A percentile compares a stretch with the other conserved stretches of the same genome.
phyloP scores from a whole-genome alignment of 2,797 vertebrate genomes.

The Cephalopachus bancanus region DNA sequence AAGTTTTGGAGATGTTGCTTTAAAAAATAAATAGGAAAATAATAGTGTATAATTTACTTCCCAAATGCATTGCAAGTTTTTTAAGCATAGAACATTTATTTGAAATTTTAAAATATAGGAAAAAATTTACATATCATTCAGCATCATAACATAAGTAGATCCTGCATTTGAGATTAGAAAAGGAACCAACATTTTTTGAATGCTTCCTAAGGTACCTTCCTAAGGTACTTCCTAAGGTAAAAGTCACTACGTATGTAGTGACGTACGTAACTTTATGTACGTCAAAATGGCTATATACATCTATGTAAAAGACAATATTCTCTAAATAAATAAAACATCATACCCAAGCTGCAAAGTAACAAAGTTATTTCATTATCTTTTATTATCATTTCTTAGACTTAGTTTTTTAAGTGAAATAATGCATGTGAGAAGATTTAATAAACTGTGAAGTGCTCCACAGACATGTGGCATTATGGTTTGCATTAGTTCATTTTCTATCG shows the following conservation, averaged over 20 bases:
- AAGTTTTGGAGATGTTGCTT: not conserved
- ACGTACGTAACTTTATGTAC: too few species aligned
- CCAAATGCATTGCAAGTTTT: not conserved
- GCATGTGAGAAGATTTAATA: conserved; percentile 38
- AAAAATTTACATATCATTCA: conserved; percentile 40
- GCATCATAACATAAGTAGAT: conserved; percentile 35
- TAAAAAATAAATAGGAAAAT: conserved; percentile 45
- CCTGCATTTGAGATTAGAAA: conserved; percentile 45
- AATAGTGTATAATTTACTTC: not conserved
- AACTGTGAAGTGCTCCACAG: not conserved
- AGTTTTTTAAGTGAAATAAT: conserved; percentile 6
- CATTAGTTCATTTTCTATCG: not conserved
- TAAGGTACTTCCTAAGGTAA: too few species aligned
- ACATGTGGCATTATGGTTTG: not conserved
- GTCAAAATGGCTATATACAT: not conserved
- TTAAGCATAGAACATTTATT: not conserved
- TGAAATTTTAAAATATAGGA: conserved; percentile 52
- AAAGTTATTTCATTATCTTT: conserved; percentile 52
- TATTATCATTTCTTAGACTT: not conserved
- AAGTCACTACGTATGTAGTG: too few species aligned
- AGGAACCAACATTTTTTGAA: conserved; percentile 17
- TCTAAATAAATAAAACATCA: conserved; percentile 55
- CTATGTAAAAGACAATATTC: conserved; percentile 19
- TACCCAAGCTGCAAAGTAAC: conserved; percentile 2
- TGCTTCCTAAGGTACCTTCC: not conserved